phyloP scores from a whole-genome alignment of 2,113 vertebrate species.

The Fulmarus glacialis region DNA sequence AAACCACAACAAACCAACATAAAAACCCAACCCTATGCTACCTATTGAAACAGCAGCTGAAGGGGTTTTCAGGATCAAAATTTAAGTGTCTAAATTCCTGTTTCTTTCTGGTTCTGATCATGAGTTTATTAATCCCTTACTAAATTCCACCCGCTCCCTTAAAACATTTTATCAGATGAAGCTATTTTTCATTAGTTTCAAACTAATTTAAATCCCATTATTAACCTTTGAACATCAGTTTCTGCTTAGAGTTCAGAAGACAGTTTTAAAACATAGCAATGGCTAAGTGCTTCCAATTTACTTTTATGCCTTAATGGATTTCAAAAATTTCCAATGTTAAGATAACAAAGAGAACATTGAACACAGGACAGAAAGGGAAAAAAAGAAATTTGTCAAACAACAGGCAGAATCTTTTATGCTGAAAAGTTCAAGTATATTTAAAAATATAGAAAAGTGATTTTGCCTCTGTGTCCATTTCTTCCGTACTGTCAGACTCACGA shows the following conservation, averaged over 20 bases:
- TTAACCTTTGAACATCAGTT: background rate
- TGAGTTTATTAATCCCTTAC: background rate
- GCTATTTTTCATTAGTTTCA: background rate
- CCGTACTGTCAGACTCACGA: background rate
- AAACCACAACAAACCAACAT: background rate
- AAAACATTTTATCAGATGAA: background rate
- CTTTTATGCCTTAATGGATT: background rate
- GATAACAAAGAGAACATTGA: background rate
- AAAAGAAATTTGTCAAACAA: background rate
- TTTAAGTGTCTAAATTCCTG: background rate
- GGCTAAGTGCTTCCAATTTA: background rate
- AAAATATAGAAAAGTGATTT: background rate
- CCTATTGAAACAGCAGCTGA: background rate
- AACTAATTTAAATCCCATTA: background rate
- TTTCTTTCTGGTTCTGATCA: background rate
- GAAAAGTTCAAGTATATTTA: constrained; percentile 40
- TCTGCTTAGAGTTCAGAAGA: background rate
- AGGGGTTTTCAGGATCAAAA: background rate
- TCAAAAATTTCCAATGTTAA: background rate
- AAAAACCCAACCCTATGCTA: rapidly evolving
- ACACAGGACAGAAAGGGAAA: background rate
- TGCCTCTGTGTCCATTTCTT: background rate
- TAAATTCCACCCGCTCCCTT: background rate
- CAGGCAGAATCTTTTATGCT: background rate
- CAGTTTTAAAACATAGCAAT: background rate